Evolutionary conservation across 2,113 vertebrate species (phyloP), one percentile per base, ranked within the genome.

Genomic region (Halcyon senegalensis): DNA sequence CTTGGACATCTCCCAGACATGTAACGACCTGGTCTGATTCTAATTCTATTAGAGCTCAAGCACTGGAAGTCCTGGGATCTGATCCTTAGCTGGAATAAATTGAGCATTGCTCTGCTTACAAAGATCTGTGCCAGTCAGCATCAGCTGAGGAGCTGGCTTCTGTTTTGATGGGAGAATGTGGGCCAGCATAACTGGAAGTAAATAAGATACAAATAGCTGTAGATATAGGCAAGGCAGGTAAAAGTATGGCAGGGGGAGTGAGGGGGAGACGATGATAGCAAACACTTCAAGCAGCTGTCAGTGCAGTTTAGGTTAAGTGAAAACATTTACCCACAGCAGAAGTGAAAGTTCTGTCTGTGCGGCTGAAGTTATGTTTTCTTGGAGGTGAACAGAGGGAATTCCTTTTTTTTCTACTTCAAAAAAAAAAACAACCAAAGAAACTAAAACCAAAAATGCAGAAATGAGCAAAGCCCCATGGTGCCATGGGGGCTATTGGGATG

Each of bases 1-100:
- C 78, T 87, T 93, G 92, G 88, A 79, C 15, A 14, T n/a, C 41
- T 86, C 72, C 64, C 96, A 95, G 14, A 67, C 43, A 16, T 13
- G 8, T 77, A 88, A 48, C 63, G 87, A 73, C 60, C 78, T 87
- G 44, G n/a, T 64, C 58, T 86, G 64, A 88, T 91, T 73, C 73
- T 80, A 11, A 17, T 93, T 80, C 63, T 59, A 12, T 78, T 50
- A 15, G 66, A 69, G 75, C 64, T 92, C 64, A 63, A 84, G 85
- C 46, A n/a, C 33, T 67, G 91, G 60, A 62, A 94, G 84, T 89
- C 37, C 93, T 81, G 82, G 46, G 72, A 55, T 91, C 68, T 56
- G 63, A 86, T 67, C 51, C 59, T 88, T 50, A 63, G 63, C 70
- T 74, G 85, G 72, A 78, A 70, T 68, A 81, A 74, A 85, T 15